A percentile compares a stretch with the other conserved stretches of the same genome.
phyloP scores from a whole-genome alignment of 2,113 vertebrate genomes.

The Halichoerus grypus region DNA sequence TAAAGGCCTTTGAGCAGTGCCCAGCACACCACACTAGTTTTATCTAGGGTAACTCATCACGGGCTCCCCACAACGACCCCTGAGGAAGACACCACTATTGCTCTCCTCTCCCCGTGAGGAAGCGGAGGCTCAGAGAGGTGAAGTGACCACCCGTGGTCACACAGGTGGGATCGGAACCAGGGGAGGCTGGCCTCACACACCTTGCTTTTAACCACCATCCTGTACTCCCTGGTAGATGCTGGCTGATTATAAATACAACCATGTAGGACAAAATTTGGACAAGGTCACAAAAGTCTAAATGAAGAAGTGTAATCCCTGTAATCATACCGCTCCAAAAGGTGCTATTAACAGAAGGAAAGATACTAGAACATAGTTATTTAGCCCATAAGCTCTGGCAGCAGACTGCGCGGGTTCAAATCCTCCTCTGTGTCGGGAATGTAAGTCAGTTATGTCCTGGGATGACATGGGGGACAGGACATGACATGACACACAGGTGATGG shows the following conservation, averaged over 20 bases:
- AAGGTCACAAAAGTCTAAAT: background rate
- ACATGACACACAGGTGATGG: background rate
- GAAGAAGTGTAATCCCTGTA: background rate
- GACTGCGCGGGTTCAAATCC: background rate
- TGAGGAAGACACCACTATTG: accelerated
- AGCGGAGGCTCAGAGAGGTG: background rate
- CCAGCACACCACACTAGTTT: background rate
- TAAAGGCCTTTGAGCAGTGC: background rate
- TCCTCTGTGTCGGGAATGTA: background rate
- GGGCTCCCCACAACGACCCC: background rate
- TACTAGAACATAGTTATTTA: background rate
- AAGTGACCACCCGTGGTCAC: background rate
- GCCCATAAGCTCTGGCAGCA: background rate
- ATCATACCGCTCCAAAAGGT: background rate
- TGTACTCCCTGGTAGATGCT: too few relatives aligned
- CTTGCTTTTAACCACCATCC: background rate
- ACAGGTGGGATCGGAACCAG: background rate
- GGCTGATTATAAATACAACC: background rate
- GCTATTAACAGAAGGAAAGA: background rate
- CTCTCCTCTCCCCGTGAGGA: background rate
- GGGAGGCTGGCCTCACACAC: background rate
- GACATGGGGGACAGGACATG: too few relatives aligned
- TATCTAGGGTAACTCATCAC: background rate
- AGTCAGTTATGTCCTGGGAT: background rate
- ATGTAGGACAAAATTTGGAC: background rate